phyloP scores from a whole-genome alignment of 1,140 invertebrate genomes.

The Drosophila pectinifera region DNA sequence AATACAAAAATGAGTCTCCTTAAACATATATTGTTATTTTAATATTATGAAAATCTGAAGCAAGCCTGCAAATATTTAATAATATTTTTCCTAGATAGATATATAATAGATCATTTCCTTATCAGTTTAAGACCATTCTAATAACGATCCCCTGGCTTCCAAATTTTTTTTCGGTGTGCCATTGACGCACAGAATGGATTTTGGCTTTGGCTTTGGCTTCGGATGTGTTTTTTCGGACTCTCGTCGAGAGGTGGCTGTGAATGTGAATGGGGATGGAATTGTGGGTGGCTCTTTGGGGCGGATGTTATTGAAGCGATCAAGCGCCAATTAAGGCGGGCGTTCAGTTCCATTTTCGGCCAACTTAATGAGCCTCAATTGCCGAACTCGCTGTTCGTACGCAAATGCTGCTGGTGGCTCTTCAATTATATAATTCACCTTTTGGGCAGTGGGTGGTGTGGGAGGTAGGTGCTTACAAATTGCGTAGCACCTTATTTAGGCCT shows the following conservation, averaged over 20 bases:
- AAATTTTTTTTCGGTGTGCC: constrained; percentile 33
- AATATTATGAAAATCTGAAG: too few relatives aligned
- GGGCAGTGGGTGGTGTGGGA: neutral
- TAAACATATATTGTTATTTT: too few relatives aligned
- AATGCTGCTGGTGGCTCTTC: constrained; percentile 51
- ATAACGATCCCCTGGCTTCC: too few relatives aligned
- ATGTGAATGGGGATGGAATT: constrained; percentile 26
- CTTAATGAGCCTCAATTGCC: constrained; percentile 79
- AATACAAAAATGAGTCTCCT: too few relatives aligned
- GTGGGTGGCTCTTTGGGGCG: constrained; percentile 31
- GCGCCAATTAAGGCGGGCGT: constrained; percentile 41
- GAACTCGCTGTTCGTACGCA: constrained; percentile 54
- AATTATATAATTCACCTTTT: constrained; percentile 70
- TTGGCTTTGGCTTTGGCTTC: constrained; percentile 24
- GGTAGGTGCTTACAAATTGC: constrained; percentile 33
- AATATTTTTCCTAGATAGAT: too few relatives aligned
- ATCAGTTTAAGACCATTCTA: too few relatives aligned
- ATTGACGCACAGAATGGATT: constrained; percentile 75
- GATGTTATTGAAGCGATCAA: constrained; percentile 62
- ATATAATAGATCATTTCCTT: too few relatives aligned
- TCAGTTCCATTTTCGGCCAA: constrained; percentile 69
- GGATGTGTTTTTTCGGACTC: constrained; percentile 20
- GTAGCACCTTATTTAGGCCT: constrained; percentile 10
- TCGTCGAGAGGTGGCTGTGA: constrained; percentile 12
- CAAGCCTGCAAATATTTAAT: too few relatives aligned